phyloP scores from a whole-genome alignment of 1,140 invertebrate species.

The Drosophila elegans region DNA sequence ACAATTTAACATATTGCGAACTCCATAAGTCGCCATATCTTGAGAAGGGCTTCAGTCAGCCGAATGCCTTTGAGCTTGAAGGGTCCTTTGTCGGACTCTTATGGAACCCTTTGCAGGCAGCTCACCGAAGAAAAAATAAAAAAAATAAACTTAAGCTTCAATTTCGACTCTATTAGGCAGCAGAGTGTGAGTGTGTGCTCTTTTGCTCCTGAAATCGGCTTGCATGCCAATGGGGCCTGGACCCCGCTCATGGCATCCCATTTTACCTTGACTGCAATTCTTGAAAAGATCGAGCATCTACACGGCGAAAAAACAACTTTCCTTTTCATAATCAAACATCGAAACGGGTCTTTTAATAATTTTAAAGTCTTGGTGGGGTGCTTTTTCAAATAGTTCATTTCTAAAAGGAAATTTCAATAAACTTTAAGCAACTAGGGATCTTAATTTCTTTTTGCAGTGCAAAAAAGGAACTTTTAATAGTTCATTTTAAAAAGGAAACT shows the following conservation, averaged over 20 bases:
- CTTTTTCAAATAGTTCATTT: too few relatives aligned
- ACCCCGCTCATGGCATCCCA: constrained; percentile 2
- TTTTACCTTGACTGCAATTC: constrained; percentile 16
- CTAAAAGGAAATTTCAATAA: too few relatives aligned
- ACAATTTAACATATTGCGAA: constrained; percentile 22
- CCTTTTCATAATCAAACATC: too few relatives aligned
- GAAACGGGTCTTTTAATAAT: too few relatives aligned
- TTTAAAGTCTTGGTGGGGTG: too few relatives aligned
- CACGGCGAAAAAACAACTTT: neutral
- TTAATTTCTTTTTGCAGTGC: neutral
- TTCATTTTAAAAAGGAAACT: too few relatives aligned
- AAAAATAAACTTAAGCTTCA: constrained; percentile 50
- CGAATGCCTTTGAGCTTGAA: constrained; percentile 28
- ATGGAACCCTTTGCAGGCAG: constrained; percentile 9
- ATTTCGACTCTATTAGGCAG: constrained; percentile 56
- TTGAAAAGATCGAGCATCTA: constrained; percentile 1
- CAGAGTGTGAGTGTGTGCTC: constrained; percentile 19
- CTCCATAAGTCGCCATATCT: constrained; percentile 2
- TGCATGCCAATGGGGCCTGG: constrained; percentile 40
- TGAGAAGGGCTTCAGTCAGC: constrained; percentile 10
- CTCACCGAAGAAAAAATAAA: neutral
- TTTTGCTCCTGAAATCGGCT: constrained; percentile 43
- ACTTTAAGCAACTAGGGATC: too few relatives aligned
- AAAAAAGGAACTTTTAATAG: too few relatives aligned
- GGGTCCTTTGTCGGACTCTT: constrained; percentile 24